Percentiles rank a stretch among this genome's conserved stretches.
These are phyloP conservation scores for Orthosia gothica DNA, from an alignment of 2,888 invertebrate genomes.

Conservation along the genomic window DNA sequence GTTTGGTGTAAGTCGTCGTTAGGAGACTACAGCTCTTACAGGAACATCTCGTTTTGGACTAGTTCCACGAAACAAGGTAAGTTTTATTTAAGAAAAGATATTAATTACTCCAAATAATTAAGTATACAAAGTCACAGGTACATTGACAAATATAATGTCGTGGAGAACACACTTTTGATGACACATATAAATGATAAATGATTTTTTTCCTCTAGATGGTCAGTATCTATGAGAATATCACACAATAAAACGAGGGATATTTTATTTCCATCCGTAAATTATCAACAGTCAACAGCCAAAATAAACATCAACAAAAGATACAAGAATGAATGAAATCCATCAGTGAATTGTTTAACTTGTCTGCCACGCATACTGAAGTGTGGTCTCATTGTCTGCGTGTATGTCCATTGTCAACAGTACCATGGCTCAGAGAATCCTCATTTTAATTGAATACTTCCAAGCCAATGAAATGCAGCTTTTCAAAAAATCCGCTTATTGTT, in stretches of 20 bases:
- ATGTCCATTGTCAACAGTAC: constrained; percentile 12
- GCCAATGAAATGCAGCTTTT: constrained; percentile 15
- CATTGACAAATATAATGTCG: too few species aligned
- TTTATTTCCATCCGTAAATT: neutral
- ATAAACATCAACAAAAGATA: neutral
- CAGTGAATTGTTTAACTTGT: constrained; percentile 27
- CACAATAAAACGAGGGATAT: neutral
- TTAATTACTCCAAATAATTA: neutral
- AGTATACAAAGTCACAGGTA: too few species aligned
- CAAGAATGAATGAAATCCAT: constrained; percentile 6
- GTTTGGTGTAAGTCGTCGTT: neutral
- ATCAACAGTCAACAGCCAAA: neutral
- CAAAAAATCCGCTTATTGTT: constrained; percentile 14
- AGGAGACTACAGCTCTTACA: constrained; percentile 10
- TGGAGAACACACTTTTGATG: too few species aligned
- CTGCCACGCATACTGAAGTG: constrained; percentile 3
- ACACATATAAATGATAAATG: too few species aligned
- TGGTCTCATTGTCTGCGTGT: constrained; percentile 26
- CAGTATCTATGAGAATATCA: neutral
- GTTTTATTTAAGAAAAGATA: neutral
- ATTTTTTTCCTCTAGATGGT: too few species aligned
- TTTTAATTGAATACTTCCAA: constrained; percentile 35
- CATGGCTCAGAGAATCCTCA: constrained; percentile 23
- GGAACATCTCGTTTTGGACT: constrained; percentile 4
- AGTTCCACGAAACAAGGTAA: neutral